Percentiles rank a stretch among this genome's conserved stretches.
phyloP scores from a whole-genome alignment of 2,888 invertebrate species.

The Eurytoma californica region DNA sequence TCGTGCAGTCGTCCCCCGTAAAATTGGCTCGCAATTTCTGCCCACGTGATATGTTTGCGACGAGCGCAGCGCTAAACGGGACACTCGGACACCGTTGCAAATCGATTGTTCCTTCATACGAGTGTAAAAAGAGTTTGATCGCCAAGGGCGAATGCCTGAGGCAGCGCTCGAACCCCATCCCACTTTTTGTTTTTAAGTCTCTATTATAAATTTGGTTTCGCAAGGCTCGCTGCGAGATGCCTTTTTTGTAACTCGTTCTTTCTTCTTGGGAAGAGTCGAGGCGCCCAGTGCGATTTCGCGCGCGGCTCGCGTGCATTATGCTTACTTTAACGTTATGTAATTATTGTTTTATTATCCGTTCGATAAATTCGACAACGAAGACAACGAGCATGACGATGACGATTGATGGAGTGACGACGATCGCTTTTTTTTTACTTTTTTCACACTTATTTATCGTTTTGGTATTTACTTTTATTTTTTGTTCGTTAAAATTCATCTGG shows the following conservation, averaged over 20 bases:
- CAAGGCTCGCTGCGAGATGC: neutral
- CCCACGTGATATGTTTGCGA: constrained; percentile 47
- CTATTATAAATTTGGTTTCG: constrained; percentile 30
- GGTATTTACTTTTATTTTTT: constrained; percentile 16
- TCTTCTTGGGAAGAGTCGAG: neutral
- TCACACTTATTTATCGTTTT: too few relatives aligned
- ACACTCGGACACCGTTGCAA: constrained; percentile 21
- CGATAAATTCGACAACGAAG: constrained; percentile 56
- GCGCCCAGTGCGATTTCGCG: constrained; percentile 9
- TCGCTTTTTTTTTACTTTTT: constrained; percentile 16
- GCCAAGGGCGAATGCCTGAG: constrained; percentile 11
- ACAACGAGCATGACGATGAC: constrained; percentile 63
- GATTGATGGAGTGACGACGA: constrained; percentile 56
- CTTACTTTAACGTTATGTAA: neutral
- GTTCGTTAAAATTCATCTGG: constrained; percentile 42
- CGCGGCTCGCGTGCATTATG: neutral
- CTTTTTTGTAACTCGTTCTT: neutral
- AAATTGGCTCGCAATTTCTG: constrained; percentile 18
- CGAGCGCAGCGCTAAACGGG: constrained; percentile 8
- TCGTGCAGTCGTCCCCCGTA: constrained; percentile 14
- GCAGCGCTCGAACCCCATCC: neutral
- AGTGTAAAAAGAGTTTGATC: constrained; percentile 27
- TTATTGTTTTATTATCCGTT: constrained; percentile 30
- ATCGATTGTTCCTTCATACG: constrained; percentile 22
- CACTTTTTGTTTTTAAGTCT: neutral